phyloP scores from a whole-genome alignment of 2,113 vertebrate species.

The Lepus europaeus region DNA sequence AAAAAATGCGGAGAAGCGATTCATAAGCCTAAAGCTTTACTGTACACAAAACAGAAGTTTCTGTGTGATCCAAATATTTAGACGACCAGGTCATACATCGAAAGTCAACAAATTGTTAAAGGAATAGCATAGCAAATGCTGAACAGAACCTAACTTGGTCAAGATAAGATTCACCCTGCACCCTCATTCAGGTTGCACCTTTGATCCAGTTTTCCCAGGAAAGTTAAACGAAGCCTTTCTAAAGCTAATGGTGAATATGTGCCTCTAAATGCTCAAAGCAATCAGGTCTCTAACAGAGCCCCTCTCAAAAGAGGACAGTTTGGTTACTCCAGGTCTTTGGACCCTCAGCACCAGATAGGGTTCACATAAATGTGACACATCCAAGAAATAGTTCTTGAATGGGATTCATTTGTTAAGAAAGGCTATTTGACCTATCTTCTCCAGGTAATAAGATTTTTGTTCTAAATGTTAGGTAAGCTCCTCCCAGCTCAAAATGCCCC shows the following conservation, averaged over 20 bases:
- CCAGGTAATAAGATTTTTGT: slow-evolving; percentile 18
- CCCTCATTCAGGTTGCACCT: slow-evolving; percentile 32
- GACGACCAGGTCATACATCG: slow-evolving; percentile 21
- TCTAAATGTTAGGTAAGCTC: neutral
- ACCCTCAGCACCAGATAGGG: neutral
- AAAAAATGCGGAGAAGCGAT: slow-evolving; percentile 39
- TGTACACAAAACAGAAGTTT: slow-evolving; percentile 27
- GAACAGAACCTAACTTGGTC: slow-evolving; percentile 46
- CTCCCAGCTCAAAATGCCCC: slow-evolving; percentile 18
- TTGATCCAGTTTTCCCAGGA: neutral
- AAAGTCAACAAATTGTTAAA: slow-evolving; percentile 50
- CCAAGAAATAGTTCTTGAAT: neutral
- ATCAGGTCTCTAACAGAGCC: slow-evolving; percentile 26
- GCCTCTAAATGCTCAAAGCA: neutral
- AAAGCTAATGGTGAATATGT: neutral
- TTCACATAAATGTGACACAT: neutral
- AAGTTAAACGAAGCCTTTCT: slow-evolving; percentile 46
- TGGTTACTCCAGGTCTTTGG: neutral
- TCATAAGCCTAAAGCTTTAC: slow-evolving; percentile 11
- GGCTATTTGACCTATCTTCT: neutral
- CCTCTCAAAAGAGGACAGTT: neutral
- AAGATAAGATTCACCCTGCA: neutral
- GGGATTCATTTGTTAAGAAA: neutral
- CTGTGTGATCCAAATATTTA: slow-evolving; percentile 54
- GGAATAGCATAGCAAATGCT: slow-evolving; percentile 24